Evolutionary conservation across 2,113 vertebrate genomes (phyloP), one percentile per base, ranked within the genome.

Genomic region (Sitta europaea): DNA sequence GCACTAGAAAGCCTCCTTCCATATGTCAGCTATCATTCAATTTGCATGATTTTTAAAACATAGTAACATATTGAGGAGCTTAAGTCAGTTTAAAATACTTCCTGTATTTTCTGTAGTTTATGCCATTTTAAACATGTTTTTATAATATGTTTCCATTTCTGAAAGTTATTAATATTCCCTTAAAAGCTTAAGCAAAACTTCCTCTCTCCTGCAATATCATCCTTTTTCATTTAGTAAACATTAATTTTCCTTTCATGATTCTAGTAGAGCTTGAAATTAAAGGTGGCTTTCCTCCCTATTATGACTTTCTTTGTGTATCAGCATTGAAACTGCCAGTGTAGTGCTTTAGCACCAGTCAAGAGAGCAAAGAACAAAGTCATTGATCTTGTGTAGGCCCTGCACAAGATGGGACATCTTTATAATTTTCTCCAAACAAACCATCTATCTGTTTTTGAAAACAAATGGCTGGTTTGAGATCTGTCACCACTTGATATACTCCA

Each of bases 201-300:
- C 79, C 59, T 73, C 63, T 95, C 81, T 90, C 71, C 48, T 81
- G 86, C 31, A 90, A 31, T 45, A 83, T 65, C 63, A 90, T 83
- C 50, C 78, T 90, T 96, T 96, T 86, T 48, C 40, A 81, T 80
- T 90, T 80, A 90, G 82, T 90, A 96, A 97, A 88, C 75, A 96
- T 95, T 94, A 79, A 90, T 92, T 95, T 96, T 96, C 88, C 79
- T 80, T 95, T 95, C 86, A 68, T 43, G 14, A 94, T 95, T 88
- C 86, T 94, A 96, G 88, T 77, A 79, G 57, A 94, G 82, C 96
- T 96, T 96, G 93, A 96, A 96, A 96, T 96, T 94, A 95, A 96
- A 94, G 71, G 86, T 92, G 82, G 55, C 31, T 94, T 92, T 94
- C n/a, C 80, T 95, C 63, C 78, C 68, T 61, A 11, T 84, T 90